Evolutionary conservation across 2,888 invertebrate genomes (phyloP).

Genomic region (Sphaerophoria rueppellii): DNA sequence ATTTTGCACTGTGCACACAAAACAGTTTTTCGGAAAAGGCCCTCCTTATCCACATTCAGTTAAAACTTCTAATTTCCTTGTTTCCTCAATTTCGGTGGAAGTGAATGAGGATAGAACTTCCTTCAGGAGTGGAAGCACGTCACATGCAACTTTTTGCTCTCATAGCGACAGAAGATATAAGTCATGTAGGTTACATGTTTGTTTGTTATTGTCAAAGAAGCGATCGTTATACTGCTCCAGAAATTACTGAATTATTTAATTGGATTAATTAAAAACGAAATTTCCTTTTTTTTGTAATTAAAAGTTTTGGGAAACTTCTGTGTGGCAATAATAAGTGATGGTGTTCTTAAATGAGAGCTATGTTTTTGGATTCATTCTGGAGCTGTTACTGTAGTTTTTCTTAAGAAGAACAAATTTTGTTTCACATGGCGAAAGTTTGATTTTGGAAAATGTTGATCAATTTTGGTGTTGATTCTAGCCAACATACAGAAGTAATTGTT

Average conservation of each 20-base stretch:
- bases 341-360: no score
- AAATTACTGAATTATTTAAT: conserved; percentile 52
- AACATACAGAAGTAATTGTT: no score
- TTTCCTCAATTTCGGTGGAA: background rate
- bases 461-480: no score
- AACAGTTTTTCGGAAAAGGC: background rate
- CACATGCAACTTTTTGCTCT: background rate
- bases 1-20: conserved; percentile 16
- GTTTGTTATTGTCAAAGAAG: conserved; percentile 17
- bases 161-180: background rate
- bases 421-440: no score
- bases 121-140: background rate
- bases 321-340: no score
- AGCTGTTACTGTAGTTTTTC: no score
- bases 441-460: no score
- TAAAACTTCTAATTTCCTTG: no score
- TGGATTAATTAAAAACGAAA: conserved; percentile 47
- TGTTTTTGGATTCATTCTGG: no score
- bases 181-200: background rate
- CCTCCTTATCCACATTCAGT: background rate
- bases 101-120: background rate
- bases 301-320: conserved; percentile 31
- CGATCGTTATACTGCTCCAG: conserved; percentile 1
- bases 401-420: no score
- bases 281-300: conserved; percentile 48